Conservation (phyloP, 1,140 invertebrate species). For the Sitobion miscanthi region DNA sequence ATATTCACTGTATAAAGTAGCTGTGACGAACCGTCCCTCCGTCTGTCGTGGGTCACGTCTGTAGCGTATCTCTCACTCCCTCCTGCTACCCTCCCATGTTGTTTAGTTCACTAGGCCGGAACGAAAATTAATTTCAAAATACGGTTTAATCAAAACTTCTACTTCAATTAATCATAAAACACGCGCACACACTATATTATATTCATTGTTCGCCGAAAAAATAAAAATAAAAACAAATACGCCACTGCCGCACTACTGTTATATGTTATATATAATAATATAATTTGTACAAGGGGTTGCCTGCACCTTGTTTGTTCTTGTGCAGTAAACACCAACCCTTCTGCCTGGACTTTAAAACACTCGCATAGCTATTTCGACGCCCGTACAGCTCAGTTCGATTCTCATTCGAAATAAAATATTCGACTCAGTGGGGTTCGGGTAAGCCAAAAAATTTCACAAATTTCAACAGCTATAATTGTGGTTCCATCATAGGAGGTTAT, state of each 20-base stretch:
- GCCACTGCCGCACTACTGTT: background rate
- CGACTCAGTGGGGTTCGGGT: no score
- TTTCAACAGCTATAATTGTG: no score
- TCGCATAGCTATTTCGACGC: no score
- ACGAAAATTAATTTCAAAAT: slow-evolving; percentile 34
- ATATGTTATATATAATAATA: background rate
- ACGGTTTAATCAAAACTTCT: slow-evolving; percentile 38
- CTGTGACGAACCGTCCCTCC: no score
- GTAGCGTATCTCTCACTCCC: background rate
- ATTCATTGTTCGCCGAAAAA: background rate
- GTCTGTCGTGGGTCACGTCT: no score
- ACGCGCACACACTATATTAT: background rate
- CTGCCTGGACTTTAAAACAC: no score
- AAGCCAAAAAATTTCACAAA: no score
- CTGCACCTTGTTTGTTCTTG: background rate
- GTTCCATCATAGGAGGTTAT: no score
- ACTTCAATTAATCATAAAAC: slow-evolving; percentile 37
- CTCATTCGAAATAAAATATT: no score
- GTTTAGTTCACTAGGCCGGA: slow-evolving; percentile 34
- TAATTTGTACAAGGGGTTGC: background rate
- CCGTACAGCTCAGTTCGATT: no score
- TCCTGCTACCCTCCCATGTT: background rate
- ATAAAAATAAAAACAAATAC: background rate
- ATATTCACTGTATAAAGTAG: no score
- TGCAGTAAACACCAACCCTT: no score